Base-by-base conservation (phyloP, 2,797 vertebrate species). In the Sebastiscus albofasciatus region DNA sequence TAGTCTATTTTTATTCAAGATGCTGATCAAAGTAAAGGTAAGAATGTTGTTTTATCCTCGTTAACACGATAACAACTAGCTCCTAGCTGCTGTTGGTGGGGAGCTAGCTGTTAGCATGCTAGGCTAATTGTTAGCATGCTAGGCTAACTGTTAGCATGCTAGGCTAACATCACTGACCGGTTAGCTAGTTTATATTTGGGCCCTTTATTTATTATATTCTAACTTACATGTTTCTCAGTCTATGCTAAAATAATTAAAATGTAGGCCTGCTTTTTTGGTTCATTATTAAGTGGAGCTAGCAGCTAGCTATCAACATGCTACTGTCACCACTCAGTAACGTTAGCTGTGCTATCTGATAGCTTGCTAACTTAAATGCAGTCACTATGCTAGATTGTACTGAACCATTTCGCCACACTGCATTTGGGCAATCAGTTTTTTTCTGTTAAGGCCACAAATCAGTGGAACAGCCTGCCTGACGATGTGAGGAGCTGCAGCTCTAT, bases 11-110 rank as follows among this genome's bases (percentile, higher is more conserved):
- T 24, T 9, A 20, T 69, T 81, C 88, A 96, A 76, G 72, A 96
- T 96, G 96, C 85, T 96, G 92, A 96, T 96, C 81, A 96, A 96
- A 93, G 95, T 96, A 0, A 96, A 96, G 96, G 95, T 96, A 90
- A 94, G 79, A n/a, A 1, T 4, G 1, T 22, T 3, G 0, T 34
- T 27, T 18, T 3, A 5, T 74, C 4, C 0, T 2, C 2, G 5
- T 11, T 10, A 4, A 0, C 4, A 4, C 69, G 46, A 8, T 52
- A 46, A 46, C 59, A 46, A 46, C 59, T 24, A 14, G 18, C 14
- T 52, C 5, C 2, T 5, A 2, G 27, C 34, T 64, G 26, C 60
- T 62, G 65, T 10, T 72, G 60, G 22, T 59, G 26, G 54, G 6
- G 8, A 49, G 39, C 39, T 42, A 42, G 5, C 61, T 42, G 46